Evolutionary conservation across 2,113 vertebrate species (phyloP), one percentile per base, ranked within the genome.

Genomic region (Leuciscus idus): DNA sequence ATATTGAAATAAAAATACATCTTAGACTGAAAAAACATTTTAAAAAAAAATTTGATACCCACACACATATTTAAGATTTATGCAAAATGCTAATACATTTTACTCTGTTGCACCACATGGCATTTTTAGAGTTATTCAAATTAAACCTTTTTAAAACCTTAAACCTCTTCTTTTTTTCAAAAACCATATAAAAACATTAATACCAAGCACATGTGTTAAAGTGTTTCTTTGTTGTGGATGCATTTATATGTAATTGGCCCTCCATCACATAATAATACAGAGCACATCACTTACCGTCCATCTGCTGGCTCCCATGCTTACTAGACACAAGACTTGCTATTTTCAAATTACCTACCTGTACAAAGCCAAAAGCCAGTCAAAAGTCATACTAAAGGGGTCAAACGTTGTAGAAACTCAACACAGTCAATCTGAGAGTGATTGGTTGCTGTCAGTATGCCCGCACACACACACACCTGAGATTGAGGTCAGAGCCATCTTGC

Each of bases 381-480:
- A 62, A 36, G 59, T 81, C n/a, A 64, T 21, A 13, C 39, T 17
- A 13, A 68, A 82, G 28, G 43, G 79, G 74, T 84, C 36, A 75
- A 78, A 81, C 30, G 36, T 89, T 91, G 88, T 90, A 57, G 90
- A 72, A 86, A 93, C 93, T 92, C 92, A 93, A 91, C 93, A 90
- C 89, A 87, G 75, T 85, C 83, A 89, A 87, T 88, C 88, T 88
- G 28, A 64, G 85, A 57, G 48, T 52, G 78, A 83, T 81, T 30
- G 74, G 55, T 85, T 79, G 75, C 68, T 68, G 77, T 88, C 55
- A 81, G 73, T 59, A 78, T 9, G 36, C 13, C 74, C 66, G 36
- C 75, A 81, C 52, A 77, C 43, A 82, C 78, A 85, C 62, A 46
- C 78, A n/a, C 21, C 55, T 52, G 36, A 88, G 74, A 84, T 74